These are phyloP conservation scores for Crypturellus undulatus DNA, from an alignment of 2,113 vertebrate genomes.

Conservation along the genomic window DNA sequence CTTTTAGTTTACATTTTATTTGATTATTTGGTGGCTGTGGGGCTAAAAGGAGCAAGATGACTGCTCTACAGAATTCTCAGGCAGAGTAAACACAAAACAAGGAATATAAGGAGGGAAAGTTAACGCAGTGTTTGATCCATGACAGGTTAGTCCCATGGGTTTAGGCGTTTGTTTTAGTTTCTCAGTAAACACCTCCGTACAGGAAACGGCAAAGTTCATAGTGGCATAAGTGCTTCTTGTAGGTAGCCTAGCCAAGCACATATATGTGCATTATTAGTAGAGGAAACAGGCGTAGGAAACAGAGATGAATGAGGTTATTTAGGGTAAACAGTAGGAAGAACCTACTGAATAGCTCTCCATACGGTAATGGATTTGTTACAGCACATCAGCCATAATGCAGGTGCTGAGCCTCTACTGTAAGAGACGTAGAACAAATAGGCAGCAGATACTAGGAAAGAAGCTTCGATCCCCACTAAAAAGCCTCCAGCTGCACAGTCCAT, in stretches of 20 bases:
- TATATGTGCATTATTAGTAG: not conserved
- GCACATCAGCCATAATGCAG: not conserved
- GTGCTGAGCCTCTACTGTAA: not conserved
- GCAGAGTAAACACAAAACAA: not conserved
- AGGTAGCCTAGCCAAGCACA: not conserved
- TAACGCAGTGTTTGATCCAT: not conserved
- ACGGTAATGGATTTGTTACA: not conserved
- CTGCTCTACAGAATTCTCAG: not conserved
- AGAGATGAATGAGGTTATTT: slow-evolving; percentile 24
- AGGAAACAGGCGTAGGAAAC: slow-evolving; percentile 21
- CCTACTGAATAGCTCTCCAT: not conserved
- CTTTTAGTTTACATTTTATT: not conserved
- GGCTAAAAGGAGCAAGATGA: not conserved
- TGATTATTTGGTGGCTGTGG: not conserved
- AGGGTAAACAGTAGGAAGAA: slow-evolving; percentile 29
- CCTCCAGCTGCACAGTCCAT: not conserved
- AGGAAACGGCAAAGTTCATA: slow-evolving; percentile 8
- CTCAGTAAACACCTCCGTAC: not conserved
- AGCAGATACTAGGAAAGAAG: not conserved
- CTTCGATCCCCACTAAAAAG: not conserved
- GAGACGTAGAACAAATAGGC: not conserved
- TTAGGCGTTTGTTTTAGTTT: slow-evolving; percentile 13
- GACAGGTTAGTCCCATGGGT: not conserved
- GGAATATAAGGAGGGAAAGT: not conserved
- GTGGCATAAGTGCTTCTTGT: not conserved